Evolutionary conservation across 2,113 vertebrate species (phyloP), one percentile per base, ranked within the genome.

Genomic region (Proterorhinus semilunaris): DNA sequence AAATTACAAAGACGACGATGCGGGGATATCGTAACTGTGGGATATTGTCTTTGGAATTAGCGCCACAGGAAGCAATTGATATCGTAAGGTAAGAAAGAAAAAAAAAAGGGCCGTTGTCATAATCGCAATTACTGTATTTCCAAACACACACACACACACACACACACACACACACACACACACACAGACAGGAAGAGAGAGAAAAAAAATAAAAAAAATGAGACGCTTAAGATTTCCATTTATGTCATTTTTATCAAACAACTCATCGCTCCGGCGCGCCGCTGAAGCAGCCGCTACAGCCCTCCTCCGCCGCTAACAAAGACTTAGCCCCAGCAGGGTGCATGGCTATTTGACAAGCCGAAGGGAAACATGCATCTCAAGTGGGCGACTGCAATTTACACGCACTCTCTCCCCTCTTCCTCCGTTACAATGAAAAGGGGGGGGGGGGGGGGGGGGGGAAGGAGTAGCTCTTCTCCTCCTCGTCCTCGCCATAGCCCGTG

Each of bases 281-380:
- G 27, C 36, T 67, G 72, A 66, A 46, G 65, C 70, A 69, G 53
- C 50, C 61, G 57, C 54, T 65, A 74, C 27, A 36, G 27, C 55
- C 51, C 66, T 50, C 69, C 50, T 27, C 71, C 36, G 66, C 51
- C 58, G 77, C 69, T 79, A 76, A 80, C 77, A 67, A 81, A 84
- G 80, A 81, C 75, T 57, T 61, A 27, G 72, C 42, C 83, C 55
- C 81, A 84, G 84, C 66, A 77, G 77, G 81, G 75, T 66, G 82
- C 79, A 50, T 53, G 74, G 83, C 75, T 80, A 79, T 81, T 84
- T 88, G 78, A 82, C 85, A 82, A 82, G 82, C 80, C 77, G 73
- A 89, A 85, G 81, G 73, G 79, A 87, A 86, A 88, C 85, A 85
- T 79, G 85, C 85, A 89, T 90, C 85, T 88, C 80, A 88, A 84